Evolutionary conservation across 2,797 vertebrate genomes (phyloP), one percentile per base, ranked within the genome.

Genomic region (Luscinia megarhynchos): DNA sequence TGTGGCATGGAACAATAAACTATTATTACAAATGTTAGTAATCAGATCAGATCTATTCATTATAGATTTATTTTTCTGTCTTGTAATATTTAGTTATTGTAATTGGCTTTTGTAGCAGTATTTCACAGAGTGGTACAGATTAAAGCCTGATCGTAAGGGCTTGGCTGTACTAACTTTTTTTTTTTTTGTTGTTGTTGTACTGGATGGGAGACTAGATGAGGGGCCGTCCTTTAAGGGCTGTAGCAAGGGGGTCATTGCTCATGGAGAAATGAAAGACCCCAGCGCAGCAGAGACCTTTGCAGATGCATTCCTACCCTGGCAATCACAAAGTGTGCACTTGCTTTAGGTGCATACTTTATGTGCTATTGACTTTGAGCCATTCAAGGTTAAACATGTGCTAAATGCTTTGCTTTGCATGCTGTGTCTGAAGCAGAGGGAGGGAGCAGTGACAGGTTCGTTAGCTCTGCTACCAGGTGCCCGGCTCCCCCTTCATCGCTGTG

Each of bases 391-490:
- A 79, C 48, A 18, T 1, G 3, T 23, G n/a, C 57, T 64, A 67
- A 92, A 23, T 15, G 59, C 86, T 91, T 86, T 67, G 59, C 74
- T 96, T 95, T 93, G 78, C 90, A 90, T 92, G 66, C 94, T 29
- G 86, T 74, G 66, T 23, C 55, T 81, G 87, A 91, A 48, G 29
- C 36, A 53, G 79, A 32, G 81, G 58, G n/a, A 93, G 43, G 55
- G 74, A 88, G 62, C 4, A 3, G 69, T 82, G 91, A 63, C 90
- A 89, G 85, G 45, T 87, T 94, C 5, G 2, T 94, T 91, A 84
- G 67, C 77, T 91, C 62, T 73, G 70, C 68, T 77, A 46, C 62
- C 78, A 57, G 40, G 73, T 22, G 1, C 51, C 82, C 50, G 32
- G 77, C 83, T 77, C 70, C 58, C 50, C 13, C 36, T 86, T 38